phyloP scores from a whole-genome alignment of 2,888 invertebrate genomes.

The Lamellibrachia satsuma region DNA sequence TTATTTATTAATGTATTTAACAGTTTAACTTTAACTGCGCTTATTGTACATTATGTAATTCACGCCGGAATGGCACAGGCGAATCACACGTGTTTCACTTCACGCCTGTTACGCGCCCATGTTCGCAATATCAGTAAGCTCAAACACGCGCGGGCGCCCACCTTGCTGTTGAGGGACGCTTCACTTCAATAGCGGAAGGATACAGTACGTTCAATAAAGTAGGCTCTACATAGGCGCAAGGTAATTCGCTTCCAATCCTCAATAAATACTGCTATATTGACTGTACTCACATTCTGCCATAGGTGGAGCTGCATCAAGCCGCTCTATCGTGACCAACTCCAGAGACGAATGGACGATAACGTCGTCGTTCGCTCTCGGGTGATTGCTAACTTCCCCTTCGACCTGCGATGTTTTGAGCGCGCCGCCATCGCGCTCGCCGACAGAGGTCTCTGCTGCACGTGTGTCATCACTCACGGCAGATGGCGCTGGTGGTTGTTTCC shows the following conservation, averaged over 20 bases:
- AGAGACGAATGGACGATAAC: neutral
- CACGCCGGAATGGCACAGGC: too few species aligned
- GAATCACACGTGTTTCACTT: too few species aligned
- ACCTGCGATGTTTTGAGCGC: neutral
- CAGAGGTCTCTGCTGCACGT: neutral
- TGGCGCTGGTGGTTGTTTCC: neutral
- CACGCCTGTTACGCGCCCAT: too few species aligned
- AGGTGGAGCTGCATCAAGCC: neutral
- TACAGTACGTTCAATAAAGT: too few species aligned
- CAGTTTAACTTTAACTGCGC: too few species aligned
- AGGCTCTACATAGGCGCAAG: too few species aligned
- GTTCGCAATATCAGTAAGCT: too few species aligned
- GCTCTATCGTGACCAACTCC: neutral
- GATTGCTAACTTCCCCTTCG: neutral
- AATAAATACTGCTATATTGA: neutral
- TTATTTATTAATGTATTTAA: too few species aligned
- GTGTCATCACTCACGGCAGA: neutral
- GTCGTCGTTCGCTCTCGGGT: neutral
- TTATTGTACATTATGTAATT: too few species aligned
- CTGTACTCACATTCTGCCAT: neutral
- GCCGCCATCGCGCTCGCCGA: neutral
- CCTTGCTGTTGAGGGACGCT: too few species aligned
- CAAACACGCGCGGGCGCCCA: too few species aligned
- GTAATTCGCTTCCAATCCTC: neutral
- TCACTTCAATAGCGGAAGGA: too few species aligned